Percentiles rank a stretch among this genome's conserved stretches.
Conservation (phyloP, 2,797 vertebrate genomes). For the Chelonia mydas region DNA sequence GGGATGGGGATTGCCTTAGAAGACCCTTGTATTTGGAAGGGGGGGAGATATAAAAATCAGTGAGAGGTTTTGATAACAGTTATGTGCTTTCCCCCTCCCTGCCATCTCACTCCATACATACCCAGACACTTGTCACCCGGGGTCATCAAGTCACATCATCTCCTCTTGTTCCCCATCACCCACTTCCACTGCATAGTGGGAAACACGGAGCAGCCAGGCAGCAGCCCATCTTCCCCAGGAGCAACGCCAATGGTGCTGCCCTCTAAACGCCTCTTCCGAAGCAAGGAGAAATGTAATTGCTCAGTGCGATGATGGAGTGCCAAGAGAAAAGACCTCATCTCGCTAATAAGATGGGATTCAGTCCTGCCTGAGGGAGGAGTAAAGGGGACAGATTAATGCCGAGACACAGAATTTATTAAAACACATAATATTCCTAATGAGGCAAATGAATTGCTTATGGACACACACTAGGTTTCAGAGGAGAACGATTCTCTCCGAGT, state of each 20-base stretch:
- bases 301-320: not conserved
- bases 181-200: not conserved
- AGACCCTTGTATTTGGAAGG: not conserved
- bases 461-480: not conserved
- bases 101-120: not conserved
- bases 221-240: not conserved
- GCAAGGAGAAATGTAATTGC: not conserved
- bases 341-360: not conserved
- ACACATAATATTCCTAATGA: not conserved
- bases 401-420: constrained; percentile 5
- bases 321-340: not conserved
- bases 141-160: not conserved
- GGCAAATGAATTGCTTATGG: not conserved
- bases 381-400: not conserved
- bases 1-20: not conserved
- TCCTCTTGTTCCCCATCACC: not conserved
- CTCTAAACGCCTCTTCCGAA: not conserved
- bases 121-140: not conserved
- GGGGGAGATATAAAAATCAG: not conserved
- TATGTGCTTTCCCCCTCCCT: not conserved
- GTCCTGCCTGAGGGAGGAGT: not conserved
- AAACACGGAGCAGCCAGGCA: not conserved
- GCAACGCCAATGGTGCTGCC: constrained; percentile 7
- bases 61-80: not conserved
- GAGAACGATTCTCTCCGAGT: not conserved